A percentile compares a stretch with the other conserved stretches of the same genome.
phyloP scores from a whole-genome alignment of 2,888 invertebrate genomes.

The Endomychus coccineus region DNA sequence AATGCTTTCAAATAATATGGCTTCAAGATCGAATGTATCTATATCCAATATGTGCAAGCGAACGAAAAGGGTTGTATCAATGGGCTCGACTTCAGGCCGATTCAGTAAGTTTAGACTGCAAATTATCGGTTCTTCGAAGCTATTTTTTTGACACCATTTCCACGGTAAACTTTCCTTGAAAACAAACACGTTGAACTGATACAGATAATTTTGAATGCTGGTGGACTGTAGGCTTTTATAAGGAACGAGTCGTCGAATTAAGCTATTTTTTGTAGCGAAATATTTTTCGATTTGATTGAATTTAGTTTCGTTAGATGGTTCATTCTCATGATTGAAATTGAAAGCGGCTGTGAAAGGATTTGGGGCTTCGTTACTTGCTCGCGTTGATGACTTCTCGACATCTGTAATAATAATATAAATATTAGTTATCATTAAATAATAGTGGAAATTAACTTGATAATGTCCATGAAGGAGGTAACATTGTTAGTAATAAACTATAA shows the following conservation, averaged over 20 bases:
- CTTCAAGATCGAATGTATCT: conserved; percentile 14
- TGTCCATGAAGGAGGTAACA: no score
- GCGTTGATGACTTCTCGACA: no score
- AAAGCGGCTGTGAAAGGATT: no score
- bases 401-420: no score
- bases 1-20: conserved; percentile 26
- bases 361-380: no score
- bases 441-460: no score
- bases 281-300: conserved; percentile 16
- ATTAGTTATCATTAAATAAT: no score
- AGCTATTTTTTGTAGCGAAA: conserved; percentile 16
- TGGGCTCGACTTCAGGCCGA: conserved; percentile 19
- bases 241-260: conserved; percentile 25
- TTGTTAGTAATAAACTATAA: no score
- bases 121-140: conserved; percentile 17
- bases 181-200: conserved; percentile 42
- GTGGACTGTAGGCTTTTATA: conserved; percentile 17
- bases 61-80: conserved; percentile 27
- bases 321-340: no score
- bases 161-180: conserved; percentile 29
- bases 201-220: conserved; percentile 20
- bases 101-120: conserved; percentile 25
- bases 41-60: conserved; percentile 35
- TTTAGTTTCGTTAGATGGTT: no score
- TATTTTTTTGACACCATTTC: conserved; percentile 19